phyloP scores from a whole-genome alignment of 2,113 vertebrate species.

The Cygnus atratus region DNA sequence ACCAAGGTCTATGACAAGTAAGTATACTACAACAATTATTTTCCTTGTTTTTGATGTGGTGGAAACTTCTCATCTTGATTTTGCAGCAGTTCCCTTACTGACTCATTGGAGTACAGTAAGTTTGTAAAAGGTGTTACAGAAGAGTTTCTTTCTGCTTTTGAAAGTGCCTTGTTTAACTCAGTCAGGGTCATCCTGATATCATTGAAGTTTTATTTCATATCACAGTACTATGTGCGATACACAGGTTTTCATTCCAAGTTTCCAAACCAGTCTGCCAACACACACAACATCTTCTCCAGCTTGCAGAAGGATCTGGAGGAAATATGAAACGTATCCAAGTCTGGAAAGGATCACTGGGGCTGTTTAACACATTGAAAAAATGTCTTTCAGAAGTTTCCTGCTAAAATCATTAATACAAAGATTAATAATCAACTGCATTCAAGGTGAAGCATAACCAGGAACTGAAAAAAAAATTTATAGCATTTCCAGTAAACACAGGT shows the following conservation, averaged over 20 bases:
- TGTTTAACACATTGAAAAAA: neutral
- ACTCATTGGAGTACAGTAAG: neutral
- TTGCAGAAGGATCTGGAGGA: neutral
- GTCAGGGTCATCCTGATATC: neutral
- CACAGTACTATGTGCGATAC: neutral
- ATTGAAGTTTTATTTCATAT: neutral
- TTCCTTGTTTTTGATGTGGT: neutral
- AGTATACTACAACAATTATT: neutral
- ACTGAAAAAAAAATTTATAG: neutral
- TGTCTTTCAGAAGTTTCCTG: neutral
- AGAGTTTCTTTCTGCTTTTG: neutral
- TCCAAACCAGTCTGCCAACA: neutral
- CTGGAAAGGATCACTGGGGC: neutral
- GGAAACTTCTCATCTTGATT: neutral
- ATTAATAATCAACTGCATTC: neutral
- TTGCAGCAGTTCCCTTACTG: neutral
- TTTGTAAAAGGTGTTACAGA: neutral
- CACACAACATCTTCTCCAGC: neutral
- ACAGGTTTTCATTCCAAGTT: neutral
- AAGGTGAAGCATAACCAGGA: neutral
- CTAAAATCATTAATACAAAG: neutral
- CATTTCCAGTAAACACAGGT: neutral
- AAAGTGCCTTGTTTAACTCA: neutral
- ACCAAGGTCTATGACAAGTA: constrained; percentile 74
- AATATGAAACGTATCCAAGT: neutral